Evolutionary conservation across 2,797 vertebrate species (phyloP).

Genomic region (Artibeus jamaicensis): DNA sequence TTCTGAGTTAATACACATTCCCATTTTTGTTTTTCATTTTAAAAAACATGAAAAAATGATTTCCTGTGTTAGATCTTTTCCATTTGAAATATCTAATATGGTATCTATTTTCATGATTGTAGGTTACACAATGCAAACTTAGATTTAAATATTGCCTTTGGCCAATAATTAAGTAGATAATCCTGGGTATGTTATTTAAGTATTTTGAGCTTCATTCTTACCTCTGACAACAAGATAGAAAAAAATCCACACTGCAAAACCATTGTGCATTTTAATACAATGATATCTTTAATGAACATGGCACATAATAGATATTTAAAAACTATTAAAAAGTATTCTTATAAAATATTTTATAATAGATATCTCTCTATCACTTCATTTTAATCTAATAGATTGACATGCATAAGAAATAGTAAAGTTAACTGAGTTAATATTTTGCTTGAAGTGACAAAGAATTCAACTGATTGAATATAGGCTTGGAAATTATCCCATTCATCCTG

Average conservation of each 20-base stretch:
- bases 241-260: background rate
- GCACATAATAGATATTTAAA: background rate
- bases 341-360: background rate
- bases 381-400: background rate
- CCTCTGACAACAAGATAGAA: background rate
- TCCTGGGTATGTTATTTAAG: background rate
- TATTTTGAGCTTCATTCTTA: conserved; percentile 1
- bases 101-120: background rate
- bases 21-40: background rate
- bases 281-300: background rate
- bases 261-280: background rate
- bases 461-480: background rate
- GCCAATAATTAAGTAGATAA: background rate
- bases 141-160: background rate
- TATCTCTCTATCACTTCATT: background rate
- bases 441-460: background rate
- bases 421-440: background rate
- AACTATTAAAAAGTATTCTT: background rate
- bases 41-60: background rate
- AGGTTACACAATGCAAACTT: background rate
- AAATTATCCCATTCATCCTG: background rate
- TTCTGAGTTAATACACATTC: background rate
- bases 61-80: background rate
- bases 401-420: background rate
- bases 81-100: background rate